Evolutionary conservation across 2,888 invertebrate genomes (phyloP).

Genomic region (Silvanus unidentatus): DNA sequence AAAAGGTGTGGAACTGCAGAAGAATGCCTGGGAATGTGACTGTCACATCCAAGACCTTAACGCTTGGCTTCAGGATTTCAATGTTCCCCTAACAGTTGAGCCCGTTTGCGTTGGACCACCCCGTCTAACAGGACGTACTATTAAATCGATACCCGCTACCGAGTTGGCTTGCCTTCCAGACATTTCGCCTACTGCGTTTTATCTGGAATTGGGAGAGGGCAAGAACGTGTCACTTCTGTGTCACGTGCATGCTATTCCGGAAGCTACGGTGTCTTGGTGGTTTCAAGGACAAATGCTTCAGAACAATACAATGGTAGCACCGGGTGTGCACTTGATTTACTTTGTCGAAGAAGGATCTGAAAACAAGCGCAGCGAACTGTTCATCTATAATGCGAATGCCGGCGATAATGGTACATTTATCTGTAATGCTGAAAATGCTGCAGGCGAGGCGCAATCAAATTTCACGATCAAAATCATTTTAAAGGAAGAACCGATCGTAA

Average conservation of each 20-base stretch:
- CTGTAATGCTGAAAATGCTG: constrained; percentile 79
- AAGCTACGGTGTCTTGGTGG: constrained; percentile 76
- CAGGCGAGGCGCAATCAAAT: constrained; percentile 72
- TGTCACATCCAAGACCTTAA: constrained; percentile 74
- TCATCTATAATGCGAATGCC: constrained; percentile 68
- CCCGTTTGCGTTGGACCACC: constrained; percentile 71
- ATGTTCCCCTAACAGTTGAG: constrained; percentile 71
- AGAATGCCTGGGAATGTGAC: constrained; percentile 86
- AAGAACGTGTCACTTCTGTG: constrained; percentile 77
- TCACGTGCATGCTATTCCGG: constrained; percentile 73
- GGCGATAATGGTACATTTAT: constrained; percentile 83
- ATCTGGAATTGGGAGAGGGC: constrained; percentile 72
- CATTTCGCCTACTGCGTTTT: constrained; percentile 68
- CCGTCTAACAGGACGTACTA: constrained; percentile 60
- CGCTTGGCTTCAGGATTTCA: constrained; percentile 70
- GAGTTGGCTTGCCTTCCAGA: constrained; percentile 80
- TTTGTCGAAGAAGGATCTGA: constrained; percentile 65
- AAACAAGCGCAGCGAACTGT: constrained; percentile 72
- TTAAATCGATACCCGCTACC: constrained; percentile 58
- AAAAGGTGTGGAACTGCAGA: constrained; percentile 67
- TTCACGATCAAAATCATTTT: constrained; percentile 73
- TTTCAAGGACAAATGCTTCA: constrained; percentile 75
- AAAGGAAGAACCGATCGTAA: constrained; percentile 65
- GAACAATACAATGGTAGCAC: constrained; percentile 65
- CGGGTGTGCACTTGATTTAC: constrained; percentile 63